A percentile compares a stretch with the other conserved stretches of the same genome.
Conservation (phyloP, 2,797 vertebrate species). For the Octomys mimax region DNA sequence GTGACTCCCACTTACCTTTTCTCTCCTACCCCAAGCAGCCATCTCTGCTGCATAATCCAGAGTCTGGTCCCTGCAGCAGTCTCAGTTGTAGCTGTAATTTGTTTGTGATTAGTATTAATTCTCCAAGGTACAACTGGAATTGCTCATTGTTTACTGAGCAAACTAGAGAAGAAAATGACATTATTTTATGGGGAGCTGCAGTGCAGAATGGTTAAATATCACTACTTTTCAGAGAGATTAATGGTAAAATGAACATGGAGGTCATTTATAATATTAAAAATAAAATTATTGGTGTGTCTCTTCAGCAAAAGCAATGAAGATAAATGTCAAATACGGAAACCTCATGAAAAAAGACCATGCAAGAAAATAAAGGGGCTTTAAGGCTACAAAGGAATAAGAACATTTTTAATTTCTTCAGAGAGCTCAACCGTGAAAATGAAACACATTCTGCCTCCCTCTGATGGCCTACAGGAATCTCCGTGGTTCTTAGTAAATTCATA, state of each 20-base stretch:
- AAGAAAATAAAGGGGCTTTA: slow-evolving; percentile 74
- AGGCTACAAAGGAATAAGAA: slow-evolving; percentile 67
- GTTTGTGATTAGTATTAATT: slow-evolving; percentile 81
- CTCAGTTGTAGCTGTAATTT: slow-evolving; percentile 66
- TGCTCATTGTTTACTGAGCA: slow-evolving; percentile 80
- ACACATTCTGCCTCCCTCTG: background rate
- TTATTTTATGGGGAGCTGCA: slow-evolving; percentile 61
- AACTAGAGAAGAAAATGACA: slow-evolving; percentile 75
- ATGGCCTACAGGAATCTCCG: background rate
- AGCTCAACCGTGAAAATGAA: slow-evolving; percentile 52
- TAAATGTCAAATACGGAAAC: slow-evolving; percentile 82
- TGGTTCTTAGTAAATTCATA: background rate
- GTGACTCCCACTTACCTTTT: background rate
- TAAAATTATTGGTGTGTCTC: slow-evolving; percentile 81
- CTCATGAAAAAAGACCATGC: slow-evolving; percentile 75
- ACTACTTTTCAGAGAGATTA: slow-evolving; percentile 82
- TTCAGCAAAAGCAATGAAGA: slow-evolving; percentile 84
- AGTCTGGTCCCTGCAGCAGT: background rate
- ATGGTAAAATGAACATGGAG: slow-evolving; percentile 77
- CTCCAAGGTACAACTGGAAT: slow-evolving; percentile 72
- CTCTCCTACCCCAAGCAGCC: background rate
- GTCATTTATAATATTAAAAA: slow-evolving; percentile 84
- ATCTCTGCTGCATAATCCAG: background rate
- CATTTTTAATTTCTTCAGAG: slow-evolving; percentile 68
- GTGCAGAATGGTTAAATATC: slow-evolving; percentile 73